Evolutionary conservation across 1,140 invertebrate genomes (phyloP), one percentile per base, ranked within the genome.

Genomic region (Latrodectus geometricus): DNA sequence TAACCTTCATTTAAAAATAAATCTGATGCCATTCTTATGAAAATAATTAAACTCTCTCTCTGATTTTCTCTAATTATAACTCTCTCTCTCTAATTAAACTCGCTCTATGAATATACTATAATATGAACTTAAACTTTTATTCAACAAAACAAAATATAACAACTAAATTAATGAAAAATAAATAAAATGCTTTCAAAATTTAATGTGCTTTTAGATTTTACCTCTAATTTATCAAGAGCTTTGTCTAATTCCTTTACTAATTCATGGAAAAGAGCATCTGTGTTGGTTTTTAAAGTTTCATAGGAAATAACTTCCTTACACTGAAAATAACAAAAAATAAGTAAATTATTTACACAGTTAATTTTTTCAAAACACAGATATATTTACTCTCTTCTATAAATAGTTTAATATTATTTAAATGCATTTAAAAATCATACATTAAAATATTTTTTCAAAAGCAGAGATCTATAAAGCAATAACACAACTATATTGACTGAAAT

Each of bases 151-250:
- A 65, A 72, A 35, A 35, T 20, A 4, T 72, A 20, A 17, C 61
- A 65, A n/a, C n/a, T n/a, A n/a, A n/a, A 65, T 14, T 65, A 14
- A 4, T 14, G 61, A 7, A 66, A 9, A 66, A 66, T n/a, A 66
- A 66, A 17, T 11, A n/a, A 4, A 65, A n/a, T n/a, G n/a, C n/a
- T 65, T 20, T 4, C 61, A 65, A 14, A 2, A 65, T 3, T 2
- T 15, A 14, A 65, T 2, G 3, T 15, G n/a, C 14, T 15, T 65
- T 65, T n/a, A 49, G 11, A 75, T 11, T 48, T 82, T 73, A 83
- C 81, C 72, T 83, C 81, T 20, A 74, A 50, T 49, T 52, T 83
- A 66, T 83, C 81, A 35, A 83, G 66, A 9, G 81, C 56, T 65
- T 75, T 73, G 65, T 83, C 81, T 48, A 83, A 75, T 12, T 48